phyloP scores from a whole-genome alignment of 2,888 invertebrate genomes.

The Drosophila bunnanda region DNA sequence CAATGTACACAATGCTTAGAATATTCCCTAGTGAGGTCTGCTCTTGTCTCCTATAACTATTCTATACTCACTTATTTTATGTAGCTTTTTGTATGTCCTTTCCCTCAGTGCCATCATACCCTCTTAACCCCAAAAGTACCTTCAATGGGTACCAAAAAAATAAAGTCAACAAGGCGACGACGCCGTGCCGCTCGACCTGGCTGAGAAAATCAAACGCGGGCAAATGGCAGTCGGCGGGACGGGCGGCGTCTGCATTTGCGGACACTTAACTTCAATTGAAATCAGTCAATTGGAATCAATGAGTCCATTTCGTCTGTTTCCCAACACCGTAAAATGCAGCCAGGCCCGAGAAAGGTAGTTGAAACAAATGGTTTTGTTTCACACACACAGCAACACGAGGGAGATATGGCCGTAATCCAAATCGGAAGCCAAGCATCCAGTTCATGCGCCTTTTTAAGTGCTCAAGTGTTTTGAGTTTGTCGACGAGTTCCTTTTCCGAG shows the following conservation, averaged over 20 bases:
- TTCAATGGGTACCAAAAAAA: constrained; percentile 19
- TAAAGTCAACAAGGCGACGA: constrained; percentile 71
- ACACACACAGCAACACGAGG: constrained; percentile 64
- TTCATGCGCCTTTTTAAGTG: constrained; percentile 80
- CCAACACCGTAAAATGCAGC: constrained; percentile 73
- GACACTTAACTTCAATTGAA: constrained; percentile 84
- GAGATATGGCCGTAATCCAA: constrained; percentile 24
- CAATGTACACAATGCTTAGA: no score
- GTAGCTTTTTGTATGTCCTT: not conserved
- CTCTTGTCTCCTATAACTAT: no score
- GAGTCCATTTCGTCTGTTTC: constrained; percentile 83
- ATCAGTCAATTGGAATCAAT: constrained; percentile 85
- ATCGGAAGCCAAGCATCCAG: constrained; percentile 42
- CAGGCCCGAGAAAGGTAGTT: constrained; percentile 55
- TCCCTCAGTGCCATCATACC: constrained; percentile 1
- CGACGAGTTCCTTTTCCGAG: constrained; percentile 23
- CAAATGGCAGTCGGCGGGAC: constrained; percentile 44
- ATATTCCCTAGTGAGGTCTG: no score
- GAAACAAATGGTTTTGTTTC: constrained; percentile 81
- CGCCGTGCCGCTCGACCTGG: constrained; percentile 61
- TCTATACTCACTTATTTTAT: not conserved
- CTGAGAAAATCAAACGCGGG: constrained; percentile 30
- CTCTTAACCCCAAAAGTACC: not conserved
- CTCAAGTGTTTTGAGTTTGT: constrained; percentile 71
- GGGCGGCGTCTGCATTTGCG: constrained; percentile 31